phyloP scores from a whole-genome alignment of 2,113 vertebrate species.

The Agelaius phoeniceus region DNA sequence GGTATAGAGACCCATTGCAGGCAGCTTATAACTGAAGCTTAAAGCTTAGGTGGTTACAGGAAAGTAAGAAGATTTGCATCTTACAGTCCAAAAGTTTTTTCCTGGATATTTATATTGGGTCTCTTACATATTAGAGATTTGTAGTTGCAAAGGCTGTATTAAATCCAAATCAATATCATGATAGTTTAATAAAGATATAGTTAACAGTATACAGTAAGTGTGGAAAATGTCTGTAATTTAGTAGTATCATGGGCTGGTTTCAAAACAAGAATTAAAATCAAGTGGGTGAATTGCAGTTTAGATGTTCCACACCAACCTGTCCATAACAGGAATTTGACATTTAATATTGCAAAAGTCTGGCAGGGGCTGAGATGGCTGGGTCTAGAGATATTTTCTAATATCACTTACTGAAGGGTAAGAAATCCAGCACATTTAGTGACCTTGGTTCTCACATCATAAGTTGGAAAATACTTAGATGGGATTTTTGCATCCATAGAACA shows the following conservation, averaged over 20 bases:
- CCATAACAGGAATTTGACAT: background rate
- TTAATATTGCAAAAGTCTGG: background rate
- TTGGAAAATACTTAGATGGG: background rate
- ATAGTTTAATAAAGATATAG: background rate
- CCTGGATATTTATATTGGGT: background rate
- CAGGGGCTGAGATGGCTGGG: background rate
- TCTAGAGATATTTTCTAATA: conserved; percentile 21
- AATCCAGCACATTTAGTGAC: background rate
- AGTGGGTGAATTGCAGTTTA: background rate
- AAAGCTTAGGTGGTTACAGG: background rate
- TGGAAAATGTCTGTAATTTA: background rate
- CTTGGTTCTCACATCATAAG: background rate
- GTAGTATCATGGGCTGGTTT: background rate
- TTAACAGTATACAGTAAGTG: background rate
- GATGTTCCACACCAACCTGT: background rate
- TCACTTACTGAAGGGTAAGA: background rate
- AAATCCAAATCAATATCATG: background rate
- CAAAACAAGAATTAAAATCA: background rate
- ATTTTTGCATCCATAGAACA: conserved; percentile 15
- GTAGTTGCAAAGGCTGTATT: background rate
- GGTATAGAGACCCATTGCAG: background rate
- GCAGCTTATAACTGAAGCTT: background rate
- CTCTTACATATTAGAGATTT: background rate
- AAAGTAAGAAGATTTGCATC: background rate
- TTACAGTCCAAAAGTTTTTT: background rate